phyloP scores from a whole-genome alignment of 1,140 invertebrate genomes.

The Chironomus tepperi region DNA sequence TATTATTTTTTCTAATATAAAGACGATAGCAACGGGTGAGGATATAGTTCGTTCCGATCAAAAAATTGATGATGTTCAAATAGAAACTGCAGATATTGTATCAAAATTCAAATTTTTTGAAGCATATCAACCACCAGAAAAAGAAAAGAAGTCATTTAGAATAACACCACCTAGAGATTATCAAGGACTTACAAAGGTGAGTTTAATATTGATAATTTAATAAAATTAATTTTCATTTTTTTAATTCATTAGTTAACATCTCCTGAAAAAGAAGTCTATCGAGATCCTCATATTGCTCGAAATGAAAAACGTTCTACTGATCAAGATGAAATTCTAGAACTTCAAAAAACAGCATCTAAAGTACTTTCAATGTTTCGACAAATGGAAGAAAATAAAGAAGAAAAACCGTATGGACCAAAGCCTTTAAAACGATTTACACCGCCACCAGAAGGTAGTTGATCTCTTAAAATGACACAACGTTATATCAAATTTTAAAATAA shows the following conservation, averaged over 20 bases:
- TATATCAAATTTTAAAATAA: no score
- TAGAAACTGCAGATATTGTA: conserved; percentile 71
- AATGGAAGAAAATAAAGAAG: conserved; percentile 63
- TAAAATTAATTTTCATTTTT: background rate
- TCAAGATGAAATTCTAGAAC: conserved; percentile 48
- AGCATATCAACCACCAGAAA: conserved; percentile 65
- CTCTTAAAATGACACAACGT: no score
- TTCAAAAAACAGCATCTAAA: conserved; percentile 59
- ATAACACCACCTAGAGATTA: conserved; percentile 74
- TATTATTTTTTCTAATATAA: background rate
- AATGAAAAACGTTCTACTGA: conserved; percentile 39
- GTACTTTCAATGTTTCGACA: conserved; percentile 81
- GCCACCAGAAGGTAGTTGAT: conserved; percentile 53
- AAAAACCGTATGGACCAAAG: conserved; percentile 55
- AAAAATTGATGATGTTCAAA: conserved; percentile 61
- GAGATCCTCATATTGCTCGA: conserved; percentile 67
- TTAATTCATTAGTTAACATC: conserved; percentile 41
- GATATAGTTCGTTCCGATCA: conserved; percentile 65
- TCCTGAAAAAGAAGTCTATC: conserved; percentile 63
- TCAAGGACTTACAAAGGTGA: conserved; percentile 50
- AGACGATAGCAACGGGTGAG: conserved; percentile 42
- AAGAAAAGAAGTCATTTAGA: conserved; percentile 63
- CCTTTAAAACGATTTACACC: conserved; percentile 83
- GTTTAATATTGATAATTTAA: conserved; percentile 25
- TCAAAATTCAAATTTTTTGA: conserved; percentile 88